Base-by-base conservation (phyloP, 1,140 invertebrate species). In the Octopus bimaculoides region DNA sequence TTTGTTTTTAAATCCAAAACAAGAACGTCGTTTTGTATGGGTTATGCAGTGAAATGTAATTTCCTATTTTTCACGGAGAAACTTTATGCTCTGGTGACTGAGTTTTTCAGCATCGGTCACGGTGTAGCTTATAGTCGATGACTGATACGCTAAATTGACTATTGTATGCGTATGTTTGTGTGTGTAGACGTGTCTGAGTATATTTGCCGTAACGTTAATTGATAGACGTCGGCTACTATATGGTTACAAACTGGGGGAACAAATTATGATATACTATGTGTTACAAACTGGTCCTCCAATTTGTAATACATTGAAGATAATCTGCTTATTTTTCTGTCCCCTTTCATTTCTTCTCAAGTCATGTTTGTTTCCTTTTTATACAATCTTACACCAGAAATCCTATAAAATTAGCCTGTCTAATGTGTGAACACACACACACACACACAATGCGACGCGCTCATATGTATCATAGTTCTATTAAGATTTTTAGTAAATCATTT, bases 181-280 rank as follows among this genome's bases (percentile, higher is more conserved):
- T 41, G 26, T 41, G 26, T 41, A 41, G 26, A 41, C 26, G 26
- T 41, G 26, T 41, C 66, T 14, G 14, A 14, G 66, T 14, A 69
- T 69, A 20, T 69, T 69, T 69, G 20, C 14, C 66, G 26, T 41
- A 41, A 41, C 26, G 26, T 41, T 41, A 41, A 41, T 41, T 41
- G 26, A 41, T 41, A 41, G 26, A 41, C 26, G 26, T 41, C 26
- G 26, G 26, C 26, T 41, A 41, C 26, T 41, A 41, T 41, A 17
- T 71, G 66, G 66, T 17, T 20, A 71, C 26, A 71, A 71, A 71
- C 5, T 71, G 66, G 66, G 66, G 66, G 66, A n/a, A n/a, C 66
- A 12, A 14, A 71, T 71, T 17, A 71, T 6, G 26, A 17, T 12
- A 71, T 10, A 1, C 6, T 71, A n/a, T 12, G 8, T 6, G 14